Evolutionary conservation across 2,888 invertebrate genomes (phyloP), one percentile per base, ranked within the genome.

Genomic region (Dryocosmus kuriphilus): DNA sequence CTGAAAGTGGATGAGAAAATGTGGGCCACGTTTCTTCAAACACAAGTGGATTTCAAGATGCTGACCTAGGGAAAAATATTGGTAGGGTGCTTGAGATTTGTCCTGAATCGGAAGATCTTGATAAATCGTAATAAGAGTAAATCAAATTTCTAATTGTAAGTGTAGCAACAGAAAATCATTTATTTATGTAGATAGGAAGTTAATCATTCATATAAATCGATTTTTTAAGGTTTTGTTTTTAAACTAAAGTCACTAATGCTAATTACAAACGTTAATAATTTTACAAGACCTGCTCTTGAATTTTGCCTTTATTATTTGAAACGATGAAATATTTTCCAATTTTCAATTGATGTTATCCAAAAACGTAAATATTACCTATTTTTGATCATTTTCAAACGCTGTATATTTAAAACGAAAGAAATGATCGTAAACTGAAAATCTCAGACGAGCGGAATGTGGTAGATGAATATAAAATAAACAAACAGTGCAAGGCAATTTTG

Each of bases 1-100:
- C 27, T 71, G 71, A 71, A 71, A 30, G 46, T 71, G n/a, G 30
- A n/a, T 71, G 71, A 71, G 30, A 71, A 71, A 71, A 71, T 71
- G 71, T 71, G 71, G 71, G 51, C 51, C 71, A 71, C 30, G 71
- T 71, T 51, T 71, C 71, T 71, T 46, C 71, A 71, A 30, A n/a
- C 30, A 71, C 19, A 32, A 51, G 71, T n/a, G 51, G n/a, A 71
- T 71, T 46, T 71, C 71, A 71, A 71, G 46, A 46, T 71, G 46
- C 71, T 71, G 71, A 71, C 51, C 46, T 71, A 71, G 51, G 51
- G 30, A 51, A 51, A 71, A 71, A 71, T 71, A 71, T 71, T 30
- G 51, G 51, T 51, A 71, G 30, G 71, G 11, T 71, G 27, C 51
- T 71, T n/a, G 51, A 51, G 30, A 71, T 30, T 27, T 71, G 30